These are phyloP conservation scores for Morpho deidamia DNA, from an alignment of 2,888 invertebrate genomes.

Conservation along the genomic window DNA sequence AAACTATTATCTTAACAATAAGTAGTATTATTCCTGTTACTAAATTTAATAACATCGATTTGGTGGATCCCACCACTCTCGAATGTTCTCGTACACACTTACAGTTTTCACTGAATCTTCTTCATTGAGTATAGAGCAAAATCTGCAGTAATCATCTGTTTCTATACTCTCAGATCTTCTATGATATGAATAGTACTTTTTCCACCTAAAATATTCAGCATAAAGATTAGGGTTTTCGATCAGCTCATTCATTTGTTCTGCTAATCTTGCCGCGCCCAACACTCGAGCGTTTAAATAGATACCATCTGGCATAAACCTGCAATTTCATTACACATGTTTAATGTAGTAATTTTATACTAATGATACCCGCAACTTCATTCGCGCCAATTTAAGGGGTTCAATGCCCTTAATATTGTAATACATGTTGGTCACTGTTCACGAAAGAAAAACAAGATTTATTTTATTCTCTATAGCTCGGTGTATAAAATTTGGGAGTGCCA, in stretches of 20 bases:
- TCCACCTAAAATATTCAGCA: conserved; percentile 55
- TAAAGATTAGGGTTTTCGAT: conserved; percentile 47
- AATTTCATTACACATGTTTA: conserved; percentile 18
- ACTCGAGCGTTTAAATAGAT: conserved; percentile 53
- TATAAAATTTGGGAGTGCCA: too few relatives aligned
- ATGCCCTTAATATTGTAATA: too few relatives aligned
- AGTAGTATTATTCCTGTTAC: too few relatives aligned
- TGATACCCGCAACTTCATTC: too few relatives aligned
- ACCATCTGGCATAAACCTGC: conserved; percentile 61
- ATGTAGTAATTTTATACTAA: too few relatives aligned
- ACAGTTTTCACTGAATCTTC: conserved; percentile 35
- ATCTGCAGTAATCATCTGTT: conserved; percentile 56
- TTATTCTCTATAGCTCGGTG: too few relatives aligned
- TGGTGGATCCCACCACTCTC: conserved; percentile 52
- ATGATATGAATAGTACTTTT: conserved; percentile 53
- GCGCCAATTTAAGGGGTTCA: too few relatives aligned
- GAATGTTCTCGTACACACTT: conserved; percentile 42
- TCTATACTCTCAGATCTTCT: conserved; percentile 37
- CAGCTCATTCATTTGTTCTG: conserved; percentile 44
- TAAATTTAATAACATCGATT: conserved; percentile 17
- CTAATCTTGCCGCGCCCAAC: conserved; percentile 39
- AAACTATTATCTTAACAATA: too few relatives aligned
- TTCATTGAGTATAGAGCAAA: conserved; percentile 53
- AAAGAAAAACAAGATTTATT: too few relatives aligned
- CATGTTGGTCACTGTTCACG: too few relatives aligned